Percentiles rank a stretch among this genome's conserved stretches.
phyloP scores from a whole-genome alignment of 1,140 invertebrate species.

The Drosophila repletoides region DNA sequence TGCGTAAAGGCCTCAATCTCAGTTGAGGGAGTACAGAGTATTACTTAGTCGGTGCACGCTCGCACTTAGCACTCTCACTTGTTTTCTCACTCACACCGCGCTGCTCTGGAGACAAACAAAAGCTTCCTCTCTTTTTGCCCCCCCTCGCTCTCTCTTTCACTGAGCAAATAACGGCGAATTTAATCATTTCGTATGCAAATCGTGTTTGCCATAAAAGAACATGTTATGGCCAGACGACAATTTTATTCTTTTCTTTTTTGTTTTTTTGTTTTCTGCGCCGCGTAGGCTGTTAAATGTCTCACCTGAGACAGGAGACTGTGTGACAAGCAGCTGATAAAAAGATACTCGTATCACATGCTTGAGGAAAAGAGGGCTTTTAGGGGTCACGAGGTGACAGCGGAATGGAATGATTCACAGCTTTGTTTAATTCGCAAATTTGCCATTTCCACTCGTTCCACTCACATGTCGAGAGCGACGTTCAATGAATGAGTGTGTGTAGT shows the following conservation, averaged over 20 bases:
- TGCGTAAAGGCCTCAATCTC: no score
- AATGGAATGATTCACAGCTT: conserved; percentile 35
- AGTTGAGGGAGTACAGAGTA: no score
- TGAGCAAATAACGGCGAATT: conserved; percentile 54
- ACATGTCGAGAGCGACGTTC: no score
- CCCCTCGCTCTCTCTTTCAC: not conserved
- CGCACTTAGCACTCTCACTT: not conserved
- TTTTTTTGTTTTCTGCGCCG: not conserved
- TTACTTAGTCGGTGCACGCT: not conserved
- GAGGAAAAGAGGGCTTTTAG: not conserved
- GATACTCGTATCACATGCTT: conserved; percentile 4
- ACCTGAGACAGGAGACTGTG: no score
- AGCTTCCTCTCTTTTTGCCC: not conserved
- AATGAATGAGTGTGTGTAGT: no score
- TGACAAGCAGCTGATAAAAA: conserved; percentile 30
- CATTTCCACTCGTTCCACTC: no score
- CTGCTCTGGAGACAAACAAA: conserved; percentile 33
- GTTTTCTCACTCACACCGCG: not conserved
- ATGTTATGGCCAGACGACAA: conserved; percentile 30
- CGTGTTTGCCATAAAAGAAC: conserved; percentile 57
- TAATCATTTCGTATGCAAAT: conserved; percentile 73
- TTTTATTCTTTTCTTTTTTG: conserved; percentile 16
- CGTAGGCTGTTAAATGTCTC: conserved; percentile 37
- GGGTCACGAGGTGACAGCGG: not conserved
- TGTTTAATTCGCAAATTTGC: conserved; percentile 4